These are phyloP conservation scores for Dasypolia templi DNA, from an alignment of 2,888 invertebrate genomes.

Conservation along the genomic window DNA sequence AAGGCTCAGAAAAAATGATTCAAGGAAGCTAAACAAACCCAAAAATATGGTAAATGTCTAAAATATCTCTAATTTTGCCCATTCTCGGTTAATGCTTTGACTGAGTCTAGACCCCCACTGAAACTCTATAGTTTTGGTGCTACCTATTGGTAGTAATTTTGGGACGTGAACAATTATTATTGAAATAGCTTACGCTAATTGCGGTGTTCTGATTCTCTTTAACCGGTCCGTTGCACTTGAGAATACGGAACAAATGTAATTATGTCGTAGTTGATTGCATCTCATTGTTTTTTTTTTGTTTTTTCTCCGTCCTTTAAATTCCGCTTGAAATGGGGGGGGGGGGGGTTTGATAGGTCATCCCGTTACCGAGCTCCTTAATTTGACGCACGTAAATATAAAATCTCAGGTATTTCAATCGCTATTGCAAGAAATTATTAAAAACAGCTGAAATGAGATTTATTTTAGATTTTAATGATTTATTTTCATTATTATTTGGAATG, in stretches of 20 bases:
- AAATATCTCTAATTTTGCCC: background rate
- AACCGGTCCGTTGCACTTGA: background rate
- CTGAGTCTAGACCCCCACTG: background rate
- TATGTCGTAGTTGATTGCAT: background rate
- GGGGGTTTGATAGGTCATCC: no score
- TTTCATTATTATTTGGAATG: slow-evolving; percentile 1
- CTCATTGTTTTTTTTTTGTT: background rate
- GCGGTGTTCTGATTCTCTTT: background rate
- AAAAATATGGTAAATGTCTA: background rate
- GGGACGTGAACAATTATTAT: background rate
- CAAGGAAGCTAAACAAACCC: background rate
- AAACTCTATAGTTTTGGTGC: no score
- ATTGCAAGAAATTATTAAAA: background rate
- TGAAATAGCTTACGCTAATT: background rate
- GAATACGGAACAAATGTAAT: background rate
- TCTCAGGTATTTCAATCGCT: background rate
- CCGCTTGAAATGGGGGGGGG: background rate
- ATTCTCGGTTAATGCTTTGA: background rate
- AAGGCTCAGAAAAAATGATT: no score
- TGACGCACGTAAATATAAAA: background rate
- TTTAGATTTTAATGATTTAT: slow-evolving; percentile 16
- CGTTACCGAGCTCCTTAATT: background rate
- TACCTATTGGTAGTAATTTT: background rate
- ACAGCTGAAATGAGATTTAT: slow-evolving; percentile 11
- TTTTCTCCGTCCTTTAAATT: background rate